These are phyloP conservation scores for Lucinisca nassula DNA, from an alignment of 2,888 invertebrate genomes.

Conservation along the genomic window DNA sequence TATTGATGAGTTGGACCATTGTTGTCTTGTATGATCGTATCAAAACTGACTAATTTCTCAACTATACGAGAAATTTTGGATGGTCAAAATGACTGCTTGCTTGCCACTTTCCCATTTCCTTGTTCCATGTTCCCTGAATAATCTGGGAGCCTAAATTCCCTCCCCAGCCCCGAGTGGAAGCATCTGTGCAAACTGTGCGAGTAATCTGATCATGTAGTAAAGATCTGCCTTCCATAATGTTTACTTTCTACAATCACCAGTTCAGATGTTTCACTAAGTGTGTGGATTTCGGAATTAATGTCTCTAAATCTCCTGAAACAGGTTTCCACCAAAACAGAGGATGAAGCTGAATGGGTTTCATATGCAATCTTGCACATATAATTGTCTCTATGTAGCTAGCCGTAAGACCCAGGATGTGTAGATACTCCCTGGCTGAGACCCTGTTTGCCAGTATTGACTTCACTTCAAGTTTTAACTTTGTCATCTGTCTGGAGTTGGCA, in stretches of 20 bases:
- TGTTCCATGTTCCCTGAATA: conserved; percentile 35
- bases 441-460: background rate
- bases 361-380: background rate
- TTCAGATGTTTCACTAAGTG: no score
- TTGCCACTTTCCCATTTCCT: no score
- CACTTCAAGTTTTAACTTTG: conserved; percentile 11
- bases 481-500: conserved; percentile 35
- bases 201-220: background rate
- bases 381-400: conserved; percentile 42
- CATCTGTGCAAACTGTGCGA: background rate
- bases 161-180: no score
- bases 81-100: no score
- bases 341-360: no score
- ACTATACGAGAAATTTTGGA: background rate
- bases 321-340: conserved; percentile 30
- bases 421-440: background rate
- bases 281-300: background rate
- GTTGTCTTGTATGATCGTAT: background rate
- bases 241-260: no score
- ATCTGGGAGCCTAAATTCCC: background rate
- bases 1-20: no score
- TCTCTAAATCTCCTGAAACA: conserved; percentile 10
- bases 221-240: conserved; percentile 24
- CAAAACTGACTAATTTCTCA: conserved; percentile 2
- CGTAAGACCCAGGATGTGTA: conserved; percentile 36